These are phyloP conservation scores for Limnothrissa miodon DNA, from an alignment of 2,113 vertebrate genomes.

Conservation along the genomic window DNA sequence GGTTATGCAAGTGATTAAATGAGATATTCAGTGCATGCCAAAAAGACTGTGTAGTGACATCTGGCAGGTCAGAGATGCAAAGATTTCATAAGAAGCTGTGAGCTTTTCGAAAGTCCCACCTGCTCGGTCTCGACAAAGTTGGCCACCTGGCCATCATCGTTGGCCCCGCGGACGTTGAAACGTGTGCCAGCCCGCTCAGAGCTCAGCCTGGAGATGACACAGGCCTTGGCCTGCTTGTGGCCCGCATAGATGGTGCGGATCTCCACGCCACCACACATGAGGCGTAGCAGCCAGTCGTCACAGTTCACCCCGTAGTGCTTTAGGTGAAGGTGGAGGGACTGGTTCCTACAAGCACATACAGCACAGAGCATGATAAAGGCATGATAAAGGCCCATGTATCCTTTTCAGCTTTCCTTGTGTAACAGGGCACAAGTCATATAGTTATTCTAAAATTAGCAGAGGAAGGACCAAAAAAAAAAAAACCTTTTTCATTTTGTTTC, in stretches of 20 bases:
- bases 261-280: constrained; percentile 98
- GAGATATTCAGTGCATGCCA: background rate
- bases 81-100: background rate
- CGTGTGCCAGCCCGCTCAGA: constrained; percentile 94
- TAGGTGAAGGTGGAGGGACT: constrained; percentile 92
- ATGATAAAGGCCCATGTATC: background rate
- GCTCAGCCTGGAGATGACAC: constrained; percentile 93
- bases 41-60: background rate
- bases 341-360: constrained; percentile 78
- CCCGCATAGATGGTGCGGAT: constrained; percentile 96
- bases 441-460: background rate
- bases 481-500: background rate
- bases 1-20: background rate
- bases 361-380: no score
- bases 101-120: constrained; percentile 61
- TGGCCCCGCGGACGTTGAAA: constrained; percentile 96
- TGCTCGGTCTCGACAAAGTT: constrained; percentile 99
- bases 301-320: constrained; percentile 97
- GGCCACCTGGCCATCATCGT: constrained; percentile 94
- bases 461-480: background rate
- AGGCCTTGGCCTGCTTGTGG: constrained; percentile 97
- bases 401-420: background rate
- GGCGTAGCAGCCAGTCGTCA: constrained; percentile 90
- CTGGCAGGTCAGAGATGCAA: background rate
- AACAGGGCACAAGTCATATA: background rate